Evolutionary conservation across 2,797 vertebrate genomes (phyloP), one percentile per base, ranked within the genome.

Genomic region (Apogon hyalosoma): DNA sequence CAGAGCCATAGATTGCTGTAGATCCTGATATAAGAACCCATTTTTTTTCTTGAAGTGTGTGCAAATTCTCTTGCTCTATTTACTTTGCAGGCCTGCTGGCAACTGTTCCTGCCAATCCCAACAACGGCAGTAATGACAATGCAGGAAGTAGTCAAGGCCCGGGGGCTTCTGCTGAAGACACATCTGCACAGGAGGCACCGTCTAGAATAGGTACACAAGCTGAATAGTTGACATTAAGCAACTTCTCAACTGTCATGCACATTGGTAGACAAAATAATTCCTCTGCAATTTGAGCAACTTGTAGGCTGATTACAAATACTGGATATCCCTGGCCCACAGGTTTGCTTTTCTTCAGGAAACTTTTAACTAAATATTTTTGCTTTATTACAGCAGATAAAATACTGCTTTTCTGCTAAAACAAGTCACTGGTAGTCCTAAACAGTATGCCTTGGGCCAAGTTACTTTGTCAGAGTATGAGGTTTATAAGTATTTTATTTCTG

Each of bases 21-120:
- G 9, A 36, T 3, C 33, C 2, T 36, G 33, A 36, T 36, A 10
- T 36, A 36, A 36, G 33, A 36, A 36, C 33, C 9, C 33, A 28
- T 4, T 28, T 36, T 8, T 36, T 36, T 10, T 36, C 33, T 36
- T 10, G 0, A 9, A 36, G 33, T 31, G 12, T 52, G 19, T 7
- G 1, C 33, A 49, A 49, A 52, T 55, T 31, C 1, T 11, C 57
- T 40, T 59, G 11, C 0, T 40, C 39, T 80, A 10, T n/a, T 75
- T 15, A 0, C 21, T 8, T 83, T 60, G 7, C 69, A 97, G 97
- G 96, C 56, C 92, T 98, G 82, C 93, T 98, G 83, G 95, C 95
- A 75, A 93, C 95, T 43, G 95, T 98, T 83, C 95, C 95, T 86
- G 94, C 92, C 76, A 96, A 95, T 81, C 90, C 92, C 49, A 94